These are phyloP conservation scores for Halcyon senegalensis DNA, from an alignment of 2,113 vertebrate species.

Conservation along the genomic window DNA sequence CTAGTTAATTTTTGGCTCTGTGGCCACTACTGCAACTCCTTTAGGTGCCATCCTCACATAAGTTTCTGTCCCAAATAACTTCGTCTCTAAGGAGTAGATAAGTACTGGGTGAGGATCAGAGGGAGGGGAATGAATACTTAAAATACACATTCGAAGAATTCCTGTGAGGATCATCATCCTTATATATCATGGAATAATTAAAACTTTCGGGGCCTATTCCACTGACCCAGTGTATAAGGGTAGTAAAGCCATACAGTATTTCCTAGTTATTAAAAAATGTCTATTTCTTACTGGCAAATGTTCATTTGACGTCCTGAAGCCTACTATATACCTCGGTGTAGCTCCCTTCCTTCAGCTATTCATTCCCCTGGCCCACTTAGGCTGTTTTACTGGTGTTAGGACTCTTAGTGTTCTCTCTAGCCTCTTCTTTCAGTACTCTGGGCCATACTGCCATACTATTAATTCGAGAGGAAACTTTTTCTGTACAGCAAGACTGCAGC, in stretches of 20 bases:
- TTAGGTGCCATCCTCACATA: not conserved
- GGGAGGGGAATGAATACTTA: not conserved
- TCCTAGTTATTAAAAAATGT: not conserved
- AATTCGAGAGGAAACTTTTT: not conserved
- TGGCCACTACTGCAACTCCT: not conserved
- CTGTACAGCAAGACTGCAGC: not conserved
- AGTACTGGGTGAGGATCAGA: not conserved
- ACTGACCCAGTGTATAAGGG: not conserved
- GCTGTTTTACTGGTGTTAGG: not conserved
- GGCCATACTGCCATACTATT: not conserved
- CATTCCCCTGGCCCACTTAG: not conserved
- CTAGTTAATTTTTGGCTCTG: not conserved
- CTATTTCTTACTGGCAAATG: not conserved
- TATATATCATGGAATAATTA: not conserved
- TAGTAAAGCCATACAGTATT: not conserved
- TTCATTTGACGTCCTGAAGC: not conserved
- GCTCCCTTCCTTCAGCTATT: not conserved
- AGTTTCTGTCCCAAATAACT: not conserved
- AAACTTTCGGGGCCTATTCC: not conserved
- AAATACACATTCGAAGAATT: not conserved
- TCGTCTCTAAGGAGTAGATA: not conserved
- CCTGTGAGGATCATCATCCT: not conserved
- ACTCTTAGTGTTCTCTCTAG: not conserved
- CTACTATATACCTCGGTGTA: not conserved
- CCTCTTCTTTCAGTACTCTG: not conserved